Conservation (phyloP, 2,888 invertebrate species). For the Augochlorella aurata region DNA sequence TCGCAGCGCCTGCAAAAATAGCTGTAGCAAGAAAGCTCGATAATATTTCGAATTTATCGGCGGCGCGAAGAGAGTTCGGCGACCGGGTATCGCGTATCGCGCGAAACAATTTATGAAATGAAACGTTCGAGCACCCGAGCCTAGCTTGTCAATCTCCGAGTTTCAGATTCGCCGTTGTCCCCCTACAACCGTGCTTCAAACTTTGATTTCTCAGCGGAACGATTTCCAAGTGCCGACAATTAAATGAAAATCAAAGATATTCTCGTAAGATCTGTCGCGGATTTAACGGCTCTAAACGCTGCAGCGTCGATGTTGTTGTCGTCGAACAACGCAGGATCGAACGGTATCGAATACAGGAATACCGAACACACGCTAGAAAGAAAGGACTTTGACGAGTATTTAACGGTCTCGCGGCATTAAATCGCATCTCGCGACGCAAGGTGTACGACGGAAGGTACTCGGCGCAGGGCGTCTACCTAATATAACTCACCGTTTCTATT, state of each 20-base stretch:
- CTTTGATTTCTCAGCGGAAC: not conserved
- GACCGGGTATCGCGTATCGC: too few relatives aligned
- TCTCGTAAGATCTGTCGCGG: conserved; percentile 1
- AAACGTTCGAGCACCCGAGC: too few relatives aligned
- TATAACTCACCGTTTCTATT: conserved; percentile 59
- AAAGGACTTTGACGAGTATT: conserved; percentile 41
- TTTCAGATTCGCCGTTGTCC: too few relatives aligned
- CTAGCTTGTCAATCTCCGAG: too few relatives aligned
- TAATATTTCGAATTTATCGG: too few relatives aligned
- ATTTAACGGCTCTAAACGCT: conserved; percentile 14
- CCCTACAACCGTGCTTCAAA: too few relatives aligned
- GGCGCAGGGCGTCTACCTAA: conserved; percentile 31
- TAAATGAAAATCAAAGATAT: not conserved
- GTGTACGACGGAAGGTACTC: conserved; percentile 53
- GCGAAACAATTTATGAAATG: too few relatives aligned
- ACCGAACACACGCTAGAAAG: conserved; percentile 28
- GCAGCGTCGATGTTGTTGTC: conserved; percentile 11
- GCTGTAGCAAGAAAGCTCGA: too few relatives aligned
- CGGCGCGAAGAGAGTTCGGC: too few relatives aligned
- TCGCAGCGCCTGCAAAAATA: too few relatives aligned
- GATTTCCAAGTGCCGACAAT: not conserved
- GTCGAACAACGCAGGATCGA: conserved; percentile 12
- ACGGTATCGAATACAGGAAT: not conserved
- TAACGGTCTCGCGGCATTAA: conserved; percentile 38
- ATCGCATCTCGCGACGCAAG: conserved; percentile 50